Evolutionary conservation across 2,113 vertebrate genomes (phyloP).

Genomic region (Antennarius striatus): DNA sequence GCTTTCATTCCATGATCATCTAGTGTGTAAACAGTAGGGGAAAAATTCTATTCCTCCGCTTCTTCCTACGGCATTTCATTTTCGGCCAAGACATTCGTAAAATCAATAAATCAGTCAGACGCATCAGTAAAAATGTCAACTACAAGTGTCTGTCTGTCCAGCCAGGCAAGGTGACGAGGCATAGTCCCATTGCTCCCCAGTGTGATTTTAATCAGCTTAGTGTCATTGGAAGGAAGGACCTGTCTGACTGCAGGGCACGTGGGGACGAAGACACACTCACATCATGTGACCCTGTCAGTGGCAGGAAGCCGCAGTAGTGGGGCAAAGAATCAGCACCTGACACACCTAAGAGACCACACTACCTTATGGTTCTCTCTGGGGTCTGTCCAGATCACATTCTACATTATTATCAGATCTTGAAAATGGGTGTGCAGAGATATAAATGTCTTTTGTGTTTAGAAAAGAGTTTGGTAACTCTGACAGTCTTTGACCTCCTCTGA

Average conservation of each 20-base stretch:
- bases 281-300: conserved; percentile 42
- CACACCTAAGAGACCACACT: conserved; percentile 25
- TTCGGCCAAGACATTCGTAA: conserved; percentile 7
- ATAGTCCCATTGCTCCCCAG: conserved; percentile 24
- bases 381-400: conserved; percentile 1
- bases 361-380: neutral
- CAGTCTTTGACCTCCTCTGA: neutral
- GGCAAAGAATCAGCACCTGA: conserved; percentile 37
- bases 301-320: conserved; percentile 17
- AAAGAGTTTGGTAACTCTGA: neutral
- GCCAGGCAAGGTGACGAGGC: conserved; percentile 31
- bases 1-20: neutral
- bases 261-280: conserved; percentile 22
- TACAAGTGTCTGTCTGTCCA: conserved; percentile 20
- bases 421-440: neutral
- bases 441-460: neutral
- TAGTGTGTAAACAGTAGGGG: neutral
- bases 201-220: conserved; percentile 62
- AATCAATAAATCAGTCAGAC: conserved; percentile 20
- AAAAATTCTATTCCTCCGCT: neutral
- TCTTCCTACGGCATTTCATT: neutral
- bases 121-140: neutral
- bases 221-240: conserved; percentile 21
- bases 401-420: neutral
- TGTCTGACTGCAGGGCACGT: conserved; percentile 15